A percentile compares a stretch with the other conserved stretches of the same genome.
phyloP scores from a whole-genome alignment of 2,113 vertebrate genomes.

The Neolamprologus sp. region DNA sequence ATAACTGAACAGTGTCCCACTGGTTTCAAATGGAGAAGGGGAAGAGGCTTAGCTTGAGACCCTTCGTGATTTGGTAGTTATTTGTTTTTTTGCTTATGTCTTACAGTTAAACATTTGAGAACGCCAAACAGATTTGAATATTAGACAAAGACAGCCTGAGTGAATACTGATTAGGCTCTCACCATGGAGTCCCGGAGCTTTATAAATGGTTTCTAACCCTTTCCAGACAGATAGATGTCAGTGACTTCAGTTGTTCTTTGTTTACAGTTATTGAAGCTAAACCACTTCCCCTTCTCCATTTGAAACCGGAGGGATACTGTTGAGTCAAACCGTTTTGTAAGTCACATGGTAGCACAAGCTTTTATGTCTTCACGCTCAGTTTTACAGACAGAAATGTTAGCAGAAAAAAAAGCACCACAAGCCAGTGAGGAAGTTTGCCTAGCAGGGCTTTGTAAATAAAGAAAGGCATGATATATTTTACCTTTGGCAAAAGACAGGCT shows the following conservation, averaged over 20 bases:
- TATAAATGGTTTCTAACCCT: background rate
- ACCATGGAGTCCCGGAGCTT: background rate
- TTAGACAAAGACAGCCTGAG: background rate
- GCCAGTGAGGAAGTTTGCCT: rapidly evolving
- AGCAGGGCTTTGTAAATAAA: background rate
- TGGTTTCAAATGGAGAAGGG: background rate
- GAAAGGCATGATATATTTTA: background rate
- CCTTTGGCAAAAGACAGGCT: background rate
- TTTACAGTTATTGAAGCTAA: background rate
- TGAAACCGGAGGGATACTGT: background rate
- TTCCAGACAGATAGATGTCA: background rate
- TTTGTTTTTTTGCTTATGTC: background rate
- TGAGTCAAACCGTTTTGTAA: background rate
- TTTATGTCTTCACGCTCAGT: background rate
- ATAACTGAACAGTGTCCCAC: background rate
- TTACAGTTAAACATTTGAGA: background rate
- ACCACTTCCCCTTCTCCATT: background rate
- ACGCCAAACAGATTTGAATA: background rate
- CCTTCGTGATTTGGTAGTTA: background rate
- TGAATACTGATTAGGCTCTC: background rate
- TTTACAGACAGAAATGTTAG: background rate
- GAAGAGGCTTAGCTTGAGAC: background rate
- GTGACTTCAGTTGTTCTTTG: background rate
- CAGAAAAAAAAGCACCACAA: background rate
- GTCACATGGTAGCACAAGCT: background rate